Conservation (phyloP, 1,140 invertebrate species). For the Drosophila sp. region DNA sequence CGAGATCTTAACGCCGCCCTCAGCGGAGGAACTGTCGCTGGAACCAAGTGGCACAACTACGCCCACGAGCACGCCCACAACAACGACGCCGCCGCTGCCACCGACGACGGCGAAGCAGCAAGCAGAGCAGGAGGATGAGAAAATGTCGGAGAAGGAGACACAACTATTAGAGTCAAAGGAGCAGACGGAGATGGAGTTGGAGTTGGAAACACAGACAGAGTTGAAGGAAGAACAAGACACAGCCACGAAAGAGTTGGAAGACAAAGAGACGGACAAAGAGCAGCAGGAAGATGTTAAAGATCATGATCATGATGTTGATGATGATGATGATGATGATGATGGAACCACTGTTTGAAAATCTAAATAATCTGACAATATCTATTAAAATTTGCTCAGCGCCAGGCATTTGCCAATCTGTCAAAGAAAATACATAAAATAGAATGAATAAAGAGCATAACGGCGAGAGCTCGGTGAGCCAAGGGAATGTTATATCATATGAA, state of each 20-base stretch:
- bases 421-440: background rate
- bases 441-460: constrained; percentile 12
- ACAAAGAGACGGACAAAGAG: constrained; percentile 1
- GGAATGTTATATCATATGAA: constrained; percentile 20
- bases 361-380: too few relatives aligned
- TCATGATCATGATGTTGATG: too few relatives aligned
- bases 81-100: constrained; percentile 22
- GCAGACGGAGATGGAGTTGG: background rate
- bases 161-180: background rate
- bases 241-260: background rate
- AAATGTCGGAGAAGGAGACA: background rate
- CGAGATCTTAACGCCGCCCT: constrained; percentile 15
- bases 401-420: too few relatives aligned
- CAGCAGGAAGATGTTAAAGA: background rate
- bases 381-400: too few relatives aligned
- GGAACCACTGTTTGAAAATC: too few relatives aligned
- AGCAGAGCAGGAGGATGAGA: background rate
- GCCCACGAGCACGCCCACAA: constrained; percentile 9
- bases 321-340: too few relatives aligned
- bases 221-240: background rate
- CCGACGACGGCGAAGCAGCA: constrained; percentile 6
- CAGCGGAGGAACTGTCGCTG: constrained; percentile 26
- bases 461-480: background rate
- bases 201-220: background rate
- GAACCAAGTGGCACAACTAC: constrained; percentile 21